Evolutionary conservation across 2,113 vertebrate species (phyloP), one percentile per base, ranked within the genome.

Genomic region (Girardinichthys multiradiatus): DNA sequence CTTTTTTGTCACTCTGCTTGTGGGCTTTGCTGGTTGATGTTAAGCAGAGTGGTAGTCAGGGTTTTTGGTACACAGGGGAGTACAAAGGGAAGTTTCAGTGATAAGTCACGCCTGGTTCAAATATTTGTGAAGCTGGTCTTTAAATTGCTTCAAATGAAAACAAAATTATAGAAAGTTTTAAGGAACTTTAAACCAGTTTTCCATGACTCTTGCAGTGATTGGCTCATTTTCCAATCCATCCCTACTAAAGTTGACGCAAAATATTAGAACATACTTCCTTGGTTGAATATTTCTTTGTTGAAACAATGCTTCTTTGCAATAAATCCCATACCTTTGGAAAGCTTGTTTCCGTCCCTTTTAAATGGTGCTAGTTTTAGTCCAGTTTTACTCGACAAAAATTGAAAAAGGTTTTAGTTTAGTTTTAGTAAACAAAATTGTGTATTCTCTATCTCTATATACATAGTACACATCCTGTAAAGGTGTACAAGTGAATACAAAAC

Each of bases 51-150:
- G 14, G 57, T 37, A 13, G 48, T 69, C 64, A 71, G 14, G 27
- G 64, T 77, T 68, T 81, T 68, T 63, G 66, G 24, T 30, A 42
- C 31, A 21, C 54, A 28, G 42, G 54, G 77, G 35, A 71, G 42
- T 2, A 51, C 62, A 70, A 59, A 57, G 79, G 78, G 57, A 76
- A 61, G 61, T 64, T 48, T 15, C 30, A 70, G 15, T 42, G 42
- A 74, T 59, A 77, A 68, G 35, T 73, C 69, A 57, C 65, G 39
- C 30, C 57, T 21, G 21, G 62, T 60, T 63, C 68, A 63, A 57
- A 72, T 1, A 66, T 72, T 72, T 70, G 12, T 60, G 58, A 6
- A 48, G 33, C 66, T 33, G 61, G 19, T 65, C 21, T 64, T 68
- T 14, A 79, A 77, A 70, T 63, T 19, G 9, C n/a, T 0, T 15